Evolutionary conservation across 2,797 vertebrate species (phyloP).

Genomic region (Calcarius lapponicus): DNA sequence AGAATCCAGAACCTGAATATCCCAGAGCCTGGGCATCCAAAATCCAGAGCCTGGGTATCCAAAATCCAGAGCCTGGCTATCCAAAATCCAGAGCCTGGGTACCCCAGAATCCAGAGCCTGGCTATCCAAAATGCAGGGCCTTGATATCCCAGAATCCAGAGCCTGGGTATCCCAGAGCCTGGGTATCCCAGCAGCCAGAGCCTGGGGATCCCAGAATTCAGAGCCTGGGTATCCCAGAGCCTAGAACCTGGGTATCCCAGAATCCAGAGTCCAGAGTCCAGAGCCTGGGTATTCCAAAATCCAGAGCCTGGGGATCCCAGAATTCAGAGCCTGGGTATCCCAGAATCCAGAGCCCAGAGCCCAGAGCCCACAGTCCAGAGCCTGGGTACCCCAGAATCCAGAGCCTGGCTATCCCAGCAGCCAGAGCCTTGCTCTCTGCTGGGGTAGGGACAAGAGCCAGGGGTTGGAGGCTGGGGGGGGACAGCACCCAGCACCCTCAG

Average conservation of each 20-base stretch:
- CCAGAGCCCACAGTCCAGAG: not conserved
- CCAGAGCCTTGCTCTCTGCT: rapidly evolving
- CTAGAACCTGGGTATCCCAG: too few species aligned
- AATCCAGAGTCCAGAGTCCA: too few species aligned
- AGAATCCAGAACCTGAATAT: rapidly evolving
- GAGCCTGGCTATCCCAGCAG: not conserved
- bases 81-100: rapidly evolving
- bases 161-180: rapidly evolving
- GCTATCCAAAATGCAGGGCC: not conserved
- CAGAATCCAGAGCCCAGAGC: not conserved
- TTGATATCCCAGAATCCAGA: not conserved
- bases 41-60: not conserved
- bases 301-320: not conserved
- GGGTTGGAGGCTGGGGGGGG: too few species aligned
- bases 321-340: not conserved
- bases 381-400: not conserved
- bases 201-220: too few species aligned
- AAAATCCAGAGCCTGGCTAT: rapidly evolving
- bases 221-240: too few species aligned
- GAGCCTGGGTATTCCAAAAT: too few species aligned
- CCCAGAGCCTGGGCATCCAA: rapidly evolving
- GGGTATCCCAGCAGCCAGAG: rapidly evolving
- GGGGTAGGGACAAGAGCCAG: not conserved
- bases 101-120: not conserved
- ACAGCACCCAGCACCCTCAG: not conserved